Base-by-base conservation (phyloP, 2,113 vertebrate genomes). In the Macquaria australasica region DNA sequence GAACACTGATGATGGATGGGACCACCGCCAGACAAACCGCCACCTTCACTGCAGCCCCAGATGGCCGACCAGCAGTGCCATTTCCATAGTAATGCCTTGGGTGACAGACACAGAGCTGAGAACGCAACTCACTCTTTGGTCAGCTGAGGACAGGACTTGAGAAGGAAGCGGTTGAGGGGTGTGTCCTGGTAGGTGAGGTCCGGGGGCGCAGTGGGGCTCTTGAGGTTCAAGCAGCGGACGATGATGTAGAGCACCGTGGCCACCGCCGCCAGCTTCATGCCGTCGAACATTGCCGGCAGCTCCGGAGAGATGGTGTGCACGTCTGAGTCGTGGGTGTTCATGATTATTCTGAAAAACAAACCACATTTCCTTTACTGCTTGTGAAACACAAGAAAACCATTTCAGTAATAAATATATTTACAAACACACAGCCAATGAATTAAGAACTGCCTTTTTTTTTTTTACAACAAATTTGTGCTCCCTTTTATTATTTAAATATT, bases 71-170 rank as follows among this genome's bases (percentile, higher is more conserved):
- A 74, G 41, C 69, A 58, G 37, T 16, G 14, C 10, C 4, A 60
- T 90, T 62, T 77, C 87, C 69, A 68, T 51, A 82, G 84, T 16
- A 87, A 92, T 71, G 7, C 15, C n/a, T 62, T 25, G 56, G 86
- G 48, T 58, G 62, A 84, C 77, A 84, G 39, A 77, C 41, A 48
- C 21, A 69, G 31, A 77, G 21, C 68, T 23, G 28, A 21, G 34
- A 67, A 67, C 0, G 5, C 3, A 69, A 97, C 98, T 99, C 94
- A 99, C 98, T 99, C 98, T 99, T 98, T 99, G 97, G 97, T 99
- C 94, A 99, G 88, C 81, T 98, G 96, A 14, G 97, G 95, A 88
- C 98, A 99, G 85, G 98, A 99, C 91, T 99, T 99, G 73, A 99
- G 95, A 0, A 99, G 95, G 82, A 99, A 99, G 55, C 94, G 96